Base-by-base conservation (phyloP, 2,113 vertebrate species). In the Myotis lucifugus region DNA sequence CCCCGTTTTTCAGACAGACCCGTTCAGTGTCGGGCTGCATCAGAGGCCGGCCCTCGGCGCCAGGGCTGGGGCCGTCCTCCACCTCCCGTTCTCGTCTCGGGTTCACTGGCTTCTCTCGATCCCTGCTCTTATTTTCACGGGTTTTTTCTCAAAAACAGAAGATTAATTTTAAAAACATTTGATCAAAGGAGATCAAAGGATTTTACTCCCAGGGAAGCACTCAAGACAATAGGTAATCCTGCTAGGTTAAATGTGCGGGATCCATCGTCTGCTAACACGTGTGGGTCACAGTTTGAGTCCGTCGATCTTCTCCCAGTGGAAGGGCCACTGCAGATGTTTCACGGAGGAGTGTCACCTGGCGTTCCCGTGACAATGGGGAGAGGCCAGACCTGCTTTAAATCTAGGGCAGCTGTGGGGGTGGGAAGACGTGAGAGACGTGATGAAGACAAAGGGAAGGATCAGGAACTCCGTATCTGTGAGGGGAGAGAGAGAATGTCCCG, bases 11-110 rank as follows among this genome's bases (percentile, higher is more conserved):
- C 46, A 79, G 29, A 76, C 11, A 7, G 59, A 29, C 27, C 42
- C 8, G 0, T 7, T n/a, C 48, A 1, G 9, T 0, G 0, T 18
- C 40, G 5, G 37, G 25, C 70, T 19, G 40, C 34, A 4, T 54
- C 5, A 0, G 0, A 40, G 48, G 67, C 32, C 8, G 0, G 18
- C 3, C 7, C 0, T 32, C n/a, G 23, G 29, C 3, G 2, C 21
- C 12, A 40, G 70, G 59, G 34, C 8, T 23, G 5, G 64, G 29
- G 21, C 13, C 8, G 3, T 1, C 5, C 61, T 18, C 7, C 54
- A 19, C 15, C 25, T n/a, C 91, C 29, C n/a, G 29, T 23, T 29
- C 34, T 73, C 50, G n/a, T 3, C 27, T 9, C 56, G 23, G 61
- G 19, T 19, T 42, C 34, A 4, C 29, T 7, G 32, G 2, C 67